Percentiles rank a stretch among this genome's conserved stretches.
Evolutionary conservation across 2,113 vertebrate species (phyloP).

Genomic region (Sinocyclocheilus anshuiensis): DNA sequence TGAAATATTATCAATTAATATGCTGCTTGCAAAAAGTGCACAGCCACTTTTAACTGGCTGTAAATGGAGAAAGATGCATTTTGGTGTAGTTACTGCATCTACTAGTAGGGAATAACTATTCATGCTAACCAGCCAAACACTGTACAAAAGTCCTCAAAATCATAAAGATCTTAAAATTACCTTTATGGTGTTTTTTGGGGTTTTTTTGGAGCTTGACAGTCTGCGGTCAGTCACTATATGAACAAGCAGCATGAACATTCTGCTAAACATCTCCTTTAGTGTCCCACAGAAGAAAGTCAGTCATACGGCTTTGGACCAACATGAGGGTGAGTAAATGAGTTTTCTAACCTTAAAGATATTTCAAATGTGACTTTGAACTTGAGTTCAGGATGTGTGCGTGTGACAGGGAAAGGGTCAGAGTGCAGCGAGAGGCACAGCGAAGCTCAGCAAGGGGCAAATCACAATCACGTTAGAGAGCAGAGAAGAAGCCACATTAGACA

Average conservation of each 20-base stretch:
- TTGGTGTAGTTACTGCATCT: background rate
- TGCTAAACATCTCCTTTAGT: background rate
- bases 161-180: background rate
- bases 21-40: background rate
- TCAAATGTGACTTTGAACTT: conserved; percentile 32
- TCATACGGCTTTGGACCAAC: background rate
- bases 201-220: conserved; percentile 5
- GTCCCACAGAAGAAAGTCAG: background rate
- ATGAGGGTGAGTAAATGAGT: background rate
- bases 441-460: conserved; percentile 58
- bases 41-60: background rate
- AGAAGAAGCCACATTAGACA: conserved; percentile 55
- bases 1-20: background rate
- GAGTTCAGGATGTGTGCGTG: background rate
- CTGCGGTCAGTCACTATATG: background rate
- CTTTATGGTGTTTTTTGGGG: background rate
- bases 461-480: conserved; percentile 63
- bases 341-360: background rate
- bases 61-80: background rate
- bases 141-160: background rate
- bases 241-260: background rate
- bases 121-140: background rate
- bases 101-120: background rate
- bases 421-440: conserved; percentile 67
- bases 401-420: conserved; percentile 57